Percentiles rank a stretch among this genome's conserved stretches.
Evolutionary conservation across 1,140 invertebrate genomes (phyloP).

Genomic region (Pogonognathellus flavescens): DNA sequence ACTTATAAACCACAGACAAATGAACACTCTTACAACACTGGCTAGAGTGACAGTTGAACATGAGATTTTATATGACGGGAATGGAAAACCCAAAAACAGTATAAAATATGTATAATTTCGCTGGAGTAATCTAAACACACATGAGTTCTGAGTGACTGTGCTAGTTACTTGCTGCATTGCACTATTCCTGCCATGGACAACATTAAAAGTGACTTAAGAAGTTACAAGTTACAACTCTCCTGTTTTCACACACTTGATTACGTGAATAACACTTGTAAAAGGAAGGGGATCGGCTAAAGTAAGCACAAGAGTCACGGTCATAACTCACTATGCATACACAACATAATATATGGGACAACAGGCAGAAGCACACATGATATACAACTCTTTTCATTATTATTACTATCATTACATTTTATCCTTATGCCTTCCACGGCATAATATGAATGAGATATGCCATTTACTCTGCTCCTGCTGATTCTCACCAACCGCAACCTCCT

Average conservation of each 20-base stretch:
- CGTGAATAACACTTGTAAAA: background rate
- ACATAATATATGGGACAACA: too few relatives aligned
- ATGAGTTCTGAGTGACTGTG: too few relatives aligned
- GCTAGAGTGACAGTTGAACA: constrained; percentile 41
- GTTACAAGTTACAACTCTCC: background rate
- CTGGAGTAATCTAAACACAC: too few relatives aligned
- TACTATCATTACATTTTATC: too few relatives aligned
- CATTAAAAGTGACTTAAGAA: background rate
- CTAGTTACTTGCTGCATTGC: background rate
- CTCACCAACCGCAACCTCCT: too few relatives aligned
- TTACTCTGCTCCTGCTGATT: too few relatives aligned
- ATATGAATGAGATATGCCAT: too few relatives aligned
- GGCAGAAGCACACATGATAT: too few relatives aligned
- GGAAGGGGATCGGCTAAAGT: constrained; percentile 21
- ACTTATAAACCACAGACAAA: background rate
- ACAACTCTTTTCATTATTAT: too few relatives aligned
- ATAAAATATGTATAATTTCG: too few relatives aligned
- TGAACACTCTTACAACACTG: constrained; percentile 43
- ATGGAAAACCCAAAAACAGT: background rate
- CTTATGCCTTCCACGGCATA: too few relatives aligned
- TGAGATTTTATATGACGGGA: constrained; percentile 30
- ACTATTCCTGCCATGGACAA: background rate
- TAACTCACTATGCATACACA: background rate
- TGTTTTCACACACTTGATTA: constrained; percentile 5
- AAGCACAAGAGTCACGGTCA: constrained; percentile 41